Evolutionary conservation across 1,140 invertebrate species (phyloP).

Genomic region (Euura saliciscinereae): DNA sequence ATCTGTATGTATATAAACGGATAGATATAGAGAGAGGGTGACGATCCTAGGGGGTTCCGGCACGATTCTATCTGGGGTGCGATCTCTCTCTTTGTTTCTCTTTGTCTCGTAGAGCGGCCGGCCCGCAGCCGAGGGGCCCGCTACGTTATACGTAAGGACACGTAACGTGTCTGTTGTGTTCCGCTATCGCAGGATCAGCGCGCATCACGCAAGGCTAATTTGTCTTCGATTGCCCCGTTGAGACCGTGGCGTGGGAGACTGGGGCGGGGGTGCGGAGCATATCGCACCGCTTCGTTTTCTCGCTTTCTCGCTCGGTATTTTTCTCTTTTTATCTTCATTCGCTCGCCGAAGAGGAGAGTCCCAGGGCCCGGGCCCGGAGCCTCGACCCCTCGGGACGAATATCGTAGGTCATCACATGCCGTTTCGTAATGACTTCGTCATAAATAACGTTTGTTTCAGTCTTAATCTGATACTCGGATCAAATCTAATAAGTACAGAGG

Average conservation of each 20-base stretch:
- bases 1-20: not conserved
- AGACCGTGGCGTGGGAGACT: slow-evolving; percentile 53
- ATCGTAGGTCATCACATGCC: slow-evolving; percentile 52
- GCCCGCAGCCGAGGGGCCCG: slow-evolving; percentile 25
- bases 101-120: slow-evolving; percentile 26
- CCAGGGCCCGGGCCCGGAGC: slow-evolving; percentile 13
- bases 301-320: not conserved
- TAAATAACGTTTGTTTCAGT: slow-evolving; percentile 61
- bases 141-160: slow-evolving; percentile 22
- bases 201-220: slow-evolving; percentile 61
- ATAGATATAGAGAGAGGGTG: not conserved
- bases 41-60: not conserved
- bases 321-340: slow-evolving; percentile 27
- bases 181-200: slow-evolving; percentile 57
- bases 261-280: not conserved
- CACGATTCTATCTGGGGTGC: slow-evolving; percentile 37
- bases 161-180: slow-evolving; percentile 50
- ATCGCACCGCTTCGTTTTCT: slow-evolving; percentile 19
- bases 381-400: slow-evolving; percentile 36
- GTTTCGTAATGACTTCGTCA: slow-evolving; percentile 49
- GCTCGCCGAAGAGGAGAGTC: slow-evolving; percentile 32
- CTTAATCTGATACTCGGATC: slow-evolving; percentile 54
- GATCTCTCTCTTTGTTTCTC: slow-evolving; percentile 35
- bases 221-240: slow-evolving; percentile 56
- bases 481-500: slow-evolving; percentile 55